Base-by-base conservation (phyloP, 1,140 invertebrate genomes). In the Zaprionus nigranus region DNA sequence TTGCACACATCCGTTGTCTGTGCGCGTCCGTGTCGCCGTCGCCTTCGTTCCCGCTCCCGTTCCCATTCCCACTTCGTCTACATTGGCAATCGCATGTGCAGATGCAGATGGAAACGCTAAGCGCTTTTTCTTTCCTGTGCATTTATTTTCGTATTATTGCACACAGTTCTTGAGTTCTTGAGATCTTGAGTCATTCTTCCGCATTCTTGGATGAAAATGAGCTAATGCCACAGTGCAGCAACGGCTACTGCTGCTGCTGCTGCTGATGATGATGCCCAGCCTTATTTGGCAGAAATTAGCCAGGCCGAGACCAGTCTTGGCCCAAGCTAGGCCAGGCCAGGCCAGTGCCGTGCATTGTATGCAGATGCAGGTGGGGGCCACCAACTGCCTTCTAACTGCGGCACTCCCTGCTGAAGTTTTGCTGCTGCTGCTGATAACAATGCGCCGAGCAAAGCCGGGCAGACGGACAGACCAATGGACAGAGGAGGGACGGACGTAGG, bases 91-190 rank as follows among this genome's bases (percentile, higher is more conserved):
- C 78, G 82, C 79, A 77, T 82, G 75, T 82, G 75, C 70, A 67
- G 54, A 43, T 66, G 60, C 54, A 81, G 82, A 73, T 79, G 82
- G 75, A 81, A 84, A 77, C 79, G 83, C 65, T 80, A 72, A 82
- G 84, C 83, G 56, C 63, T 80, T 78, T 78, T 69, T 74, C 78
- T 81, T 79, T 85, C 72, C 79, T 75, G 65, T 76, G 81, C 85
- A 88, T 90, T 88, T 88, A 88, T 88, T 88, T 88, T 88, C 85
- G 75, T 88, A 88, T 90, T 84, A 88, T 88, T 87, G 79, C 75
- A 65, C 74, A 75, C 83, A 81, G 74, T 76, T 83, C 85, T 88
- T 51, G 9, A 51, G 46, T 51, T 51, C 46, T 51, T 40, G 79
- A 81, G 74, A 73, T 82, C 84, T 87, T 88, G 84, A 88, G 84